Base-by-base conservation (phyloP, 2,888 invertebrate species). In the Callinectes sapidus region DNA sequence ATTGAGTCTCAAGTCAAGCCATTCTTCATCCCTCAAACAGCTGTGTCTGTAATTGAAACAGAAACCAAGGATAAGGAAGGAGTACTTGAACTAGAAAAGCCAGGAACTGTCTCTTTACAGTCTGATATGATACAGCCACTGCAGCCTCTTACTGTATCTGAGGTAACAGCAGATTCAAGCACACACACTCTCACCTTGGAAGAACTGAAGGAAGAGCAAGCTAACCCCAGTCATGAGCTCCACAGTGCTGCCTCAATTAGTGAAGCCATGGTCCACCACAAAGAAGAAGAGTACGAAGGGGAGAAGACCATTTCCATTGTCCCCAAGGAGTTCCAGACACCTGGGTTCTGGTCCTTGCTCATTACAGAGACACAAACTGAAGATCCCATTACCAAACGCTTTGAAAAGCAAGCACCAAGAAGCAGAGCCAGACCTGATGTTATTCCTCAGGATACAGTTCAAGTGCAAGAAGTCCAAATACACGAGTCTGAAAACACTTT, bases 401-500 rank as follows among this genome's bases (percentile, higher is more conserved):
- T 61, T 66, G 94, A 94, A 91, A 91, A 77, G 61, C 87, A 91
- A 92, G 42, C 90, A 14, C 90, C 88, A 13, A 91, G 39, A 48
- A 91, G 92, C 54, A 91, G 91, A 86, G 92, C 91, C 42, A 91
- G 77, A 28, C 87, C 48, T 66, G 39, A 91, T 23, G 81, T 94
- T 10, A 90, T 92, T 39, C 91, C 92, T 28, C 90, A 91, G 95
- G 97, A 97, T 95, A 96, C 97, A 93, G 95, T 97, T 16, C 90
- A 93, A 66, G 96, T 97, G 35, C 96, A 96, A 35, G 96, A 97
- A 95, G 96, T 96, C 94, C 96, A 96, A 81, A 95, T 96, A 2
- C 97, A 97, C 95, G 97, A 98, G 96, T 97, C 96, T 95, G 97
- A 97, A 96, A 96, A 96, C 1, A 95, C 96, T 61, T 96, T 97